Percentiles rank a stretch among this genome's conserved stretches.
These are phyloP conservation scores for Ciconia nigra DNA, from an alignment of 2,797 vertebrate genomes.

Conservation along the genomic window DNA sequence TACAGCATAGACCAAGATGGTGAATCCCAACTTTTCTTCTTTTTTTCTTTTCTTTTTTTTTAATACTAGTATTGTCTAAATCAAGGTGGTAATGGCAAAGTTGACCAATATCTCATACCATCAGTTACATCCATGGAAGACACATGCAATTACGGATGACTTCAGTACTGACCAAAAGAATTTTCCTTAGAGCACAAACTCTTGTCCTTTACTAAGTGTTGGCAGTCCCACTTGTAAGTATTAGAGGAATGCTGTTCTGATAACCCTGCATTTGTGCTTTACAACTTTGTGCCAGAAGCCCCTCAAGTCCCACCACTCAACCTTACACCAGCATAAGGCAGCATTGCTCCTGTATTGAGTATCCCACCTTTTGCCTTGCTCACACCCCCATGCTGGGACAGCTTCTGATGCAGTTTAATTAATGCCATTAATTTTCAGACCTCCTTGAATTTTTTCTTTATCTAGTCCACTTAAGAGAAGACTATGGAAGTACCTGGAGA, in stretches of 20 bases:
- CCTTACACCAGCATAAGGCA: background rate
- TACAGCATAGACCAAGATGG: background rate
- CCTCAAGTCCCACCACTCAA: background rate
- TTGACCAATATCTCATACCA: background rate
- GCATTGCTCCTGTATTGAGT: background rate
- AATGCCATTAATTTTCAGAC: background rate
- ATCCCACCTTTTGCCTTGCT: background rate
- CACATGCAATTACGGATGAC: background rate
- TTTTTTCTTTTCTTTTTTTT: background rate
- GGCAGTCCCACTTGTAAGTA: background rate
- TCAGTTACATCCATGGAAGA: background rate
- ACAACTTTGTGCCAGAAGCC: background rate
- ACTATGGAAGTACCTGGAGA: background rate
- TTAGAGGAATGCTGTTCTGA: background rate
- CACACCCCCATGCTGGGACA: background rate
- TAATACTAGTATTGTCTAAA: background rate
- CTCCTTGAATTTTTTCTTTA: background rate
- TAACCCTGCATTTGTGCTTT: background rate
- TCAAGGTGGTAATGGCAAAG: background rate
- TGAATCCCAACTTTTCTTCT: background rate
- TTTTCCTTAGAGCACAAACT: background rate
- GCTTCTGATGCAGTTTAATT: background rate
- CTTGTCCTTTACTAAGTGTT: background rate
- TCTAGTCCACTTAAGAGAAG: background rate
- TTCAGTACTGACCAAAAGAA: background rate